Base-by-base conservation (phyloP, 2,797 vertebrate species). In the Oryzias sinensis region DNA sequence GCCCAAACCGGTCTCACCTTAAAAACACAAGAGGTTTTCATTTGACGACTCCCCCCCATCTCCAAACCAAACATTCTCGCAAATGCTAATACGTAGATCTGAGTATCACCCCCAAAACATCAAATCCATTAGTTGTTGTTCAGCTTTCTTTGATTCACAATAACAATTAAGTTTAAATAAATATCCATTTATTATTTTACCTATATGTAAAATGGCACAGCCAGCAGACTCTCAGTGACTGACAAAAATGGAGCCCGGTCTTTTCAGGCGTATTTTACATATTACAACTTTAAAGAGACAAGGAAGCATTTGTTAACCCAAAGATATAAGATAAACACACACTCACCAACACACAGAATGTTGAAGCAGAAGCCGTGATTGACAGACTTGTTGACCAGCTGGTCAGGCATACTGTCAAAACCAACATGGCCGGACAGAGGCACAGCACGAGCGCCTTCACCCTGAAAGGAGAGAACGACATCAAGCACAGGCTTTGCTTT, bases 341-440 rank as follows among this genome's bases (percentile, higher is more conserved):
- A 97, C 97, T 96, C 90, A 99, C 97, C 97, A 90, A 99, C 94
- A 70, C 97, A 99, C 79, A 99, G 93, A 91, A 99, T 98, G 93
- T 99, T 99, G 82, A 99, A 99, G 92, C 95, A 97, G 91, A 99
- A 99, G 53, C 97, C 97, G 56, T 98, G 95, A 89, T 93, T 95
- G 80, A 99, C 94, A 29, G 97, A 98, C 89, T 98, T 98, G 93
- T 97, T 99, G 89, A 99, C 97, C 95, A 99, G 93, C 90, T 99
- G 97, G 93, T 99, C 97, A 47, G 97, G 97, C 95, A 99, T 93
- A 89, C 97, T 99, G 90, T 99, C 97, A 86, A 99, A 99, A 83
- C 97, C 97, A 50, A 99, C 97, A 53, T 99, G 97, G 84, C 97
- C 97, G 0, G 96, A 92, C 72, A 99, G 93, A 1, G 96, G 95